phyloP scores from a whole-genome alignment of 2,113 vertebrate species.

The Esox niger region DNA sequence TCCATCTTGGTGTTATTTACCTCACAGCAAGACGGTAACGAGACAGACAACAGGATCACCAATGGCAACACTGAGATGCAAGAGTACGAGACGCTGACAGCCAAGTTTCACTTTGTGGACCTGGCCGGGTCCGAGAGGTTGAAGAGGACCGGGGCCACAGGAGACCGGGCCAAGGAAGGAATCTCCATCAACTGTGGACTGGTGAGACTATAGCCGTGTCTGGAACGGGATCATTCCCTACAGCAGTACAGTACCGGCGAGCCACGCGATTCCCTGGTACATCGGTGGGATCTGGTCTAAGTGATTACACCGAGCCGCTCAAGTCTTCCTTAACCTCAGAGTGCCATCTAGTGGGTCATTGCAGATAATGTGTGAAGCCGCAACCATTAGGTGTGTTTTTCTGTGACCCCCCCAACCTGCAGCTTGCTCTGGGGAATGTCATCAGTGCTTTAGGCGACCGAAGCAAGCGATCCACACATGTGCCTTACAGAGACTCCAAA shows the following conservation, averaged over 20 bases:
- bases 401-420: background rate
- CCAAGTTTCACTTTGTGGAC: conserved; percentile 98
- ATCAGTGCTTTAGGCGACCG: conserved; percentile 96
- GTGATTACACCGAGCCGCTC: too few species aligned
- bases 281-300: too few species aligned
- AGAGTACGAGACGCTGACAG: conserved; percentile 94
- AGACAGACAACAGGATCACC: conserved; percentile 84
- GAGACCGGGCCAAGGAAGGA: conserved; percentile 94
- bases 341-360: too few species aligned
- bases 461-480: conserved; percentile 88
- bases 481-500: conserved; percentile 96
- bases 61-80: conserved; percentile 87
- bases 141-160: conserved; percentile 94
- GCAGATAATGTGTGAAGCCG: too few species aligned
- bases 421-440: conserved; percentile 96
- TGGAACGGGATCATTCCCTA: background rate
- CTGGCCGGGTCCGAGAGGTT: conserved; percentile 93
- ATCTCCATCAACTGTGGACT: conserved; percentile 99
- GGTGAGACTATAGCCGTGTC: conserved; percentile 69
- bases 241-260: background rate
- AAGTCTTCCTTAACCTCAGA: too few species aligned
- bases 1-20: background rate
- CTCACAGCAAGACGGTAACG: conserved; percentile 73
- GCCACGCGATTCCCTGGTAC: too few species aligned
- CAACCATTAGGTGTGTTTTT: background rate